Base-by-base conservation (phyloP, 2,888 invertebrate genomes). In the Cantharis flavilabris region DNA sequence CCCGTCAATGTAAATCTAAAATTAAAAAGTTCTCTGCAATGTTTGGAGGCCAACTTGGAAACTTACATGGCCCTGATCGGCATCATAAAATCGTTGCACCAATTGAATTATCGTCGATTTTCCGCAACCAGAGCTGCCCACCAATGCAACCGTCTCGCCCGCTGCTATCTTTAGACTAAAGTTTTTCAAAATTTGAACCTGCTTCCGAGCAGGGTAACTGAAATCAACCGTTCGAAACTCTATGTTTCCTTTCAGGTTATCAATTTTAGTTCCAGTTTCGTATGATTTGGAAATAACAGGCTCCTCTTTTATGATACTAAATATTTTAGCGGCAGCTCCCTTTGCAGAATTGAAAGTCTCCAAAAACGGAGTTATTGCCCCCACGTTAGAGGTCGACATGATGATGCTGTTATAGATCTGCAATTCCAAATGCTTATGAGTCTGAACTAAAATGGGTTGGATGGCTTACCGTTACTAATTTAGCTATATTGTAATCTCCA, bases 141-240 rank as follows among this genome's bases (percentile, higher is more conserved):
- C 30, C 4, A 30, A 30, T 30, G 30, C 30, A 11, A 30, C 30
- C 30, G 30, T 30, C 30, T 30, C 30, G 9, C 30, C 30, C 3
- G 30, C 9, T 30, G 1, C 3, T 30, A 30, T 30, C 9, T 30
- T 30, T 0, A 30, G 3, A 4, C 11, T 30, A 10, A 30, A 11
- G 2, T 30, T 30, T 30, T 30, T 30, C 4, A 30, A 11, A 30
- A 30, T 10, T 11, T 30, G 2, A 11, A 30, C 10, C 5, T 18
- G 13, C 20, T 65, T 18, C 20, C 65, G 16, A 33, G 20, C 65
- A 20, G 65, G 65, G 16, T 74, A 93, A 72, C 92, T 90, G 87
- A 97, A 97, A 62, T 91, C 89, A 0, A 97, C 93, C 83, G 95
- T 89, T 80, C 91, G 91, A 81, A 97, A 92, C 80, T 91, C 91